These are phyloP conservation scores for Synanthedon vespiformis DNA, from an alignment of 2,888 invertebrate genomes.

Conservation along the genomic window DNA sequence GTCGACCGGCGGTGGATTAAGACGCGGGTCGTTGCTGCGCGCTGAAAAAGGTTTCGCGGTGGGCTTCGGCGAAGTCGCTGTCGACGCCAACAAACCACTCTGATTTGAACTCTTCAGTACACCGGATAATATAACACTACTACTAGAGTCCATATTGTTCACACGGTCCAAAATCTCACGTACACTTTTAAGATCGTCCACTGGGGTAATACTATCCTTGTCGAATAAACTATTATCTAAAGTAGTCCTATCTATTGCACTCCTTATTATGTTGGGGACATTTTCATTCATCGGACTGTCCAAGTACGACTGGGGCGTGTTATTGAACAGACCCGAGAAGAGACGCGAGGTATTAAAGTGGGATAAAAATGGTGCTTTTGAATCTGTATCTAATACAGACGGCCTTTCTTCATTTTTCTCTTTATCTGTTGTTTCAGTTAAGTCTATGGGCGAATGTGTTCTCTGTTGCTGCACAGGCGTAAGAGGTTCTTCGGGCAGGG, in stretches of 20 bases:
- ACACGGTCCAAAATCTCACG: slow-evolving; percentile 63
- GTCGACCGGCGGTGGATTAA: slow-evolving; percentile 56
- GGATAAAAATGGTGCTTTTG: slow-evolving; percentile 40
- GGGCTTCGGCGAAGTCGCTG: slow-evolving; percentile 19
- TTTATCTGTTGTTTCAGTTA: slow-evolving; percentile 5
- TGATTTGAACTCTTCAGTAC: slow-evolving; percentile 45
- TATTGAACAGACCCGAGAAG: slow-evolving; percentile 58
- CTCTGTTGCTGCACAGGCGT: slow-evolving; percentile 12
- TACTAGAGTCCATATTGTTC: slow-evolving; percentile 66
- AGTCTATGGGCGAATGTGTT: neutral
- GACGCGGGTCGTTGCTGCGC: slow-evolving; percentile 47
- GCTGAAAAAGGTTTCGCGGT: slow-evolving; percentile 18
- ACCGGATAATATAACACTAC: slow-evolving; percentile 60
- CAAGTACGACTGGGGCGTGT: slow-evolving; percentile 41
- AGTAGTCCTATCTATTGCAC: slow-evolving; percentile 65
- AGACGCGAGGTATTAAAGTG: slow-evolving; percentile 53
- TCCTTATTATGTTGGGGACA: slow-evolving; percentile 60
- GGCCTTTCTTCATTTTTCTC: slow-evolving; percentile 22
- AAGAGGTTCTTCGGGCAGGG: slow-evolving; percentile 50
- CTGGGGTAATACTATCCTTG: slow-evolving; percentile 44
- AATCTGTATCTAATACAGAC: slow-evolving; percentile 27
- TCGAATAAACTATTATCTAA: slow-evolving; percentile 57
- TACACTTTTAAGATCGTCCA: slow-evolving; percentile 58
- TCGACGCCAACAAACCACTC: slow-evolving; percentile 17
- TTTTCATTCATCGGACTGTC: slow-evolving; percentile 46